Base-by-base conservation (phyloP, 92 coral and sea anemone species). In the Epizoanthus ramosus region DNA sequence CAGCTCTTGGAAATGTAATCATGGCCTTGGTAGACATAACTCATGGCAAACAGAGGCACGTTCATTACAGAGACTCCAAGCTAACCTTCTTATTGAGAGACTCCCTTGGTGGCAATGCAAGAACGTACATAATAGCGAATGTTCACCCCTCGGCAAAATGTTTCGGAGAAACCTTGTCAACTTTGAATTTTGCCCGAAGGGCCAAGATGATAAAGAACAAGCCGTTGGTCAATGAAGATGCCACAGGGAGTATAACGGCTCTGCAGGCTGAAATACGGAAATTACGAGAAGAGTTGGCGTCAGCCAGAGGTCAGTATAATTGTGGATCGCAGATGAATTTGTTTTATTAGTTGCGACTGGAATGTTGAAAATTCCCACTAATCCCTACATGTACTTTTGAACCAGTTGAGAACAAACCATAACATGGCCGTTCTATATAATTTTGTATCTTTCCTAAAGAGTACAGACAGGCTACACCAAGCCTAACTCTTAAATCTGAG, bases 61-160 rank as follows among this genome's bases (percentile, higher is more conserved):
- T 94, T 57, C 99, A 94, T 63, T 97, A 97, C 80, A 84, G 99
- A 75, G 99, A 97, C 71, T 97, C 99, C 28, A 97, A 97, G 66
- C 89, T 97, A 13, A 97, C 99, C 24, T 97, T 97, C 73, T 83
- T 97, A 33, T 76, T 97, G n/a, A 94, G 98, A 88, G 99, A 97
- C 58, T 97, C 99, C 25, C 87, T 97, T 45, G 99, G 99, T 70
- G 99, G 99, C 15, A 97, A 97, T 89, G 99, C 99, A 4, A 88
- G 97, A 64, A 97, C 99, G 0, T 95, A 97, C 82, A 93, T 97
- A 37, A 97, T 97, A 8, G 99, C 99, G 1, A 97, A 97, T 22
- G 99, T 97, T 18, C 99, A 97, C 45, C 99, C 99, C 22, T 97
- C 99, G 2, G 99, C 99, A 13, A 94, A 98, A 84, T 97, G 99